A percentile compares a stretch with the other conserved stretches of the same genome.
Conservation (phyloP, 2,797 vertebrate species). For the Fringilla coelebs region DNA sequence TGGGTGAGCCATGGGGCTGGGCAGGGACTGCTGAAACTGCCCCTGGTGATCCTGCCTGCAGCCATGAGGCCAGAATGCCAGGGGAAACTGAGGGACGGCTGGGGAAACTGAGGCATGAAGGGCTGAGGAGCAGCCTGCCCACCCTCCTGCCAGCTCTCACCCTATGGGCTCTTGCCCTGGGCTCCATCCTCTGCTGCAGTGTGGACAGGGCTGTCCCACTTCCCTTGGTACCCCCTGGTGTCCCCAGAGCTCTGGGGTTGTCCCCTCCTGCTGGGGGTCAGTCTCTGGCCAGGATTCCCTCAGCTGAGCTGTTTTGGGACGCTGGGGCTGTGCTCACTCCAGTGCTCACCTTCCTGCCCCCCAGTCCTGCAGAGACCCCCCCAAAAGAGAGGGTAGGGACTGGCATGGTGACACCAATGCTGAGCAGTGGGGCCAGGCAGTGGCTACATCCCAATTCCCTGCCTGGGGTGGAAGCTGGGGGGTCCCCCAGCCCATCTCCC, state of each 20-base stretch:
- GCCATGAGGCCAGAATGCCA: neutral
- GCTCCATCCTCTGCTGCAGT: neutral
- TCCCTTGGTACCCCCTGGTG: accelerated
- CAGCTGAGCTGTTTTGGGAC: neutral
- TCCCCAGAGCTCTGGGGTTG: neutral
- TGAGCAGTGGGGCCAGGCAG: neutral
- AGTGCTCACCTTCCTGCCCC: accelerated
- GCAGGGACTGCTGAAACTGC: neutral
- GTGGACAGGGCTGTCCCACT: accelerated
- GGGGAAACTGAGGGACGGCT: constrained; percentile 1
- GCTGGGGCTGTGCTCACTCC: accelerated
- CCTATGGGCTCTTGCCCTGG: neutral
- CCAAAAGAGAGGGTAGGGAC: neutral
- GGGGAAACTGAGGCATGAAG: neutral
- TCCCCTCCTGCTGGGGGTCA: neutral
- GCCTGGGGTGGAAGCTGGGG: neutral
- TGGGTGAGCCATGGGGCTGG: neutral
- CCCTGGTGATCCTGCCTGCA: neutral
- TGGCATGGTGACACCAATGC: neutral
- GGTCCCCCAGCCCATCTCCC: neutral
- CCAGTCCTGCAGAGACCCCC: neutral
- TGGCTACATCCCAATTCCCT: neutral
- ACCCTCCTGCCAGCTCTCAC: neutral
- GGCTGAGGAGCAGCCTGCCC: neutral
- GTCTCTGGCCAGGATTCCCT: neutral